Percentiles rank a stretch among this genome's conserved stretches.
These are phyloP conservation scores for Vulpes ferrilata DNA, from an alignment of 2,113 vertebrate genomes.

Conservation along the genomic window DNA sequence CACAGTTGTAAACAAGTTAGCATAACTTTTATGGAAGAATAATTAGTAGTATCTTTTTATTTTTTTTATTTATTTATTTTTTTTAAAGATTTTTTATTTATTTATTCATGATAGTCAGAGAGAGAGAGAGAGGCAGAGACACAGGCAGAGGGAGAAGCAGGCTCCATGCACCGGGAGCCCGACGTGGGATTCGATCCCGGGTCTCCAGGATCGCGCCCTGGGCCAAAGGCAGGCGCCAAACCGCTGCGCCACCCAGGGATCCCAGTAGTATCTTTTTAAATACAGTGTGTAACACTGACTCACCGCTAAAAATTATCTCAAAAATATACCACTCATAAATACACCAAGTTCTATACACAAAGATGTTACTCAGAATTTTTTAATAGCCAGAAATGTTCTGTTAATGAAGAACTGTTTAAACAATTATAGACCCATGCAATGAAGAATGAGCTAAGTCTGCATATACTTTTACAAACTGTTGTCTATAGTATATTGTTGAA, in stretches of 20 bases:
- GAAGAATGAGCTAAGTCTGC: not conserved
- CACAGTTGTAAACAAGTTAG: not conserved
- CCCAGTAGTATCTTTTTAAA: conserved; percentile 15
- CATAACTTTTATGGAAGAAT: not conserved
- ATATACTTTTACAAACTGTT: not conserved
- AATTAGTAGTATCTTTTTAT: conserved; percentile 12
- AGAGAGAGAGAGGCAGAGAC: too few relatives aligned
- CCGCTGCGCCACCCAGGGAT: too few relatives aligned
- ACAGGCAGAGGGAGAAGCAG: too few relatives aligned
- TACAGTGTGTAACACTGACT: not conserved
- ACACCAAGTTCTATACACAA: not conserved
- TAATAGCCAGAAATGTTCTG: not conserved
- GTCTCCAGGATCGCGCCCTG: too few relatives aligned
- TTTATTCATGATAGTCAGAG: too few relatives aligned
- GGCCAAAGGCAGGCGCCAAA: too few relatives aligned
- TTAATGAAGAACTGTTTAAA: conserved; percentile 24
- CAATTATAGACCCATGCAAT: not conserved
- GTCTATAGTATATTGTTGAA: not conserved
- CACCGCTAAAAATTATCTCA: not conserved
- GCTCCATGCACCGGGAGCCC: too few relatives aligned
- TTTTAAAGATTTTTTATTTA: too few relatives aligned
- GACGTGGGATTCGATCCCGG: too few relatives aligned
- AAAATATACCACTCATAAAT: not conserved
- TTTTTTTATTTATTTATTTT: too few relatives aligned
- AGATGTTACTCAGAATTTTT: not conserved